Evolutionary conservation across 2,113 vertebrate genomes (phyloP), one percentile per base, ranked within the genome.

Genomic region (Apodemus sylvaticus): DNA sequence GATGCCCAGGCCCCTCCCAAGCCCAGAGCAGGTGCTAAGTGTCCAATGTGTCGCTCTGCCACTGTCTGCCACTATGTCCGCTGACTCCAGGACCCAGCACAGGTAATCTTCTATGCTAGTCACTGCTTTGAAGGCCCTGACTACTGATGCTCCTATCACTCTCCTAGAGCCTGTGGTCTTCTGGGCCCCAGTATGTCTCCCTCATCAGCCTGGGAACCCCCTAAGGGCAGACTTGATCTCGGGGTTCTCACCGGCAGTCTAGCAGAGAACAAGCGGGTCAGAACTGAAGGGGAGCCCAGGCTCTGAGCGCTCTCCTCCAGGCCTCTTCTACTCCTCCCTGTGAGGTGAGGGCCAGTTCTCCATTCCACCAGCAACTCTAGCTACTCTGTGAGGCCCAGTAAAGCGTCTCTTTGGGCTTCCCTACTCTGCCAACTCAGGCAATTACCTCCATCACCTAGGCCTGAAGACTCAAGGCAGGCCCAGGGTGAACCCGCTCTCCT

Each of bases 181-280:
- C 51, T 39, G 45, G 42, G 2, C 45, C 60, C 64, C 66, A 4
- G 13, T 16, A 13, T 45, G 29, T 78, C 53, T 74, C 34, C 10
- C 64, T 16, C 19, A 1, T 73, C n/a, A 70, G 60, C 89, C 62
- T 55, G 48, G 62, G 26, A 70, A 22, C 39, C 70, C 68, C 45
- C 70, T 60, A 26, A 16, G 85, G 86, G 70, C 71, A 86, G 42
- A 48, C 76, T 34, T 91, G 77, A 88, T 19, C 66, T 34, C 3
- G 22, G 42, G 89, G 87, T 76, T 64, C 39, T 53, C 39, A 62
- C 6, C 14, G 36, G 36, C 16, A 20, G 45, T 19, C 82, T 77
- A 53, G 81, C 48, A 73, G 7, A 78, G 60, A 90, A n/a, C 0
- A 0, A 0, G 4, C 10, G 24, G 53, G 13, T 62, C 11, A 2